Base-by-base conservation (phyloP, 1,140 invertebrate genomes). In the Holcopasites calliopsidis region DNA sequence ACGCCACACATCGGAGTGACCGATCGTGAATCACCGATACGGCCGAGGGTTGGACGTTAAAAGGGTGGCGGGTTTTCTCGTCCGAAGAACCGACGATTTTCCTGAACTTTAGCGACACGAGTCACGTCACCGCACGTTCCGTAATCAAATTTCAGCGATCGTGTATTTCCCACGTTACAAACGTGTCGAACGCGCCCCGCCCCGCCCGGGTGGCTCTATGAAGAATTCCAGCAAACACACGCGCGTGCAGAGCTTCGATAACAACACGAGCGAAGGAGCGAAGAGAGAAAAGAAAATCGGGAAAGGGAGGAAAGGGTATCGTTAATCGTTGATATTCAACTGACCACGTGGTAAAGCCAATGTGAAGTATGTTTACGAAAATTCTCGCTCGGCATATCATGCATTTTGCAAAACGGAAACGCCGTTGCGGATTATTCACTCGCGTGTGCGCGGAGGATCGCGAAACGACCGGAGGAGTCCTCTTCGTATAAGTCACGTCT, bases 81-180 rank as follows among this genome's bases (percentile, higher is more conserved):
- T 33, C 1, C 7, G 50, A 31, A 26, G 28, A 31, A 31, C 40
- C 52, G 38, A 11, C n/a, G 66, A 70, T 44, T 58, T 33, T 58
- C 16, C 4, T n/a, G 11, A 4, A 7, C 11, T 2, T 10, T 0
- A 6, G 66, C 35, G 23, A 42, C 28, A 40, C 66, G 66, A 38
- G 60, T 44, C 40, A 44, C 40, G 40, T 62, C 40, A 8, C 5
- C 40, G 28, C 13, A 18, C 31, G 18, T 11, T 16, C 40, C 28
- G 68, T 70, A 60, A 70, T 70, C 60, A 70, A 70, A 70, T 70
- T 44, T 35, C 40, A 28, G 60, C 23, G 10, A 8, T 8, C 16
- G 40, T 49, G 55, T 49, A 49, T 26, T 35, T n/a, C 13, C 5
- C 28, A 21, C 21, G 42, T 62, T 44, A 33, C 18, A 49, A 3